phyloP scores from a whole-genome alignment of 2,888 invertebrate genomes.

The Pyrrhia umbra region DNA sequence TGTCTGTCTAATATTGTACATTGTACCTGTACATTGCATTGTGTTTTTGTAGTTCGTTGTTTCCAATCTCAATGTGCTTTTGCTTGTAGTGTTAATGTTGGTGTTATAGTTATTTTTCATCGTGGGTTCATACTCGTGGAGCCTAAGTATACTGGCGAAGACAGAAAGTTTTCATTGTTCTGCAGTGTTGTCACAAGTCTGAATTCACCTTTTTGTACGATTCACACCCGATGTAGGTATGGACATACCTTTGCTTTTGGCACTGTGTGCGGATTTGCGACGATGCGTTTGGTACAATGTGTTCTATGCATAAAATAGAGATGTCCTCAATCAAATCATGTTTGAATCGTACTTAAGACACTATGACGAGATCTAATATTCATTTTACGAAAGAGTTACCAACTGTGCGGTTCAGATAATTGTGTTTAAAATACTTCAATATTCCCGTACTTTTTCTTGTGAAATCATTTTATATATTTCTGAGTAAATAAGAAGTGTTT shows the following conservation, averaged over 20 bases:
- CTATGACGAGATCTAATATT: neutral
- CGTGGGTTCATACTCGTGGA: constrained; percentile 13
- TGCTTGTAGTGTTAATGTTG: constrained; percentile 72
- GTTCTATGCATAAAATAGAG: too few relatives aligned
- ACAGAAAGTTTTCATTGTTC: neutral
- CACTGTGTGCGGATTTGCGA: too few relatives aligned
- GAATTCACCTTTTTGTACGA: constrained; percentile 8
- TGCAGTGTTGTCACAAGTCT: constrained; percentile 1
- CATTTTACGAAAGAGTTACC: neutral
- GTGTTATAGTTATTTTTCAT: constrained; percentile 35
- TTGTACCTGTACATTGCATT: constrained; percentile 43
- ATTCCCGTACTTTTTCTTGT: neutral
- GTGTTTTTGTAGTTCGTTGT: constrained; percentile 36
- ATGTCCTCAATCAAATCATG: too few relatives aligned
- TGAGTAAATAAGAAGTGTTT: too few relatives aligned
- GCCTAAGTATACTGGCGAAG: neutral
- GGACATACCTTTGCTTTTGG: too few relatives aligned
- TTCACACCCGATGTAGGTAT: constrained; percentile 10
- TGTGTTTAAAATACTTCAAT: neutral
- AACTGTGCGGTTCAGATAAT: neutral
- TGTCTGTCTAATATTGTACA: constrained; percentile 64
- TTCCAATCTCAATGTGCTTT: constrained; percentile 78
- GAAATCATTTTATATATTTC: too few relatives aligned
- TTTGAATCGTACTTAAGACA: constrained; percentile 10
- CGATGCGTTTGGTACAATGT: too few relatives aligned